Evolutionary conservation across 2,113 vertebrate genomes (phyloP), one percentile per base, ranked within the genome.

Genomic region (Condylura cristata): DNA sequence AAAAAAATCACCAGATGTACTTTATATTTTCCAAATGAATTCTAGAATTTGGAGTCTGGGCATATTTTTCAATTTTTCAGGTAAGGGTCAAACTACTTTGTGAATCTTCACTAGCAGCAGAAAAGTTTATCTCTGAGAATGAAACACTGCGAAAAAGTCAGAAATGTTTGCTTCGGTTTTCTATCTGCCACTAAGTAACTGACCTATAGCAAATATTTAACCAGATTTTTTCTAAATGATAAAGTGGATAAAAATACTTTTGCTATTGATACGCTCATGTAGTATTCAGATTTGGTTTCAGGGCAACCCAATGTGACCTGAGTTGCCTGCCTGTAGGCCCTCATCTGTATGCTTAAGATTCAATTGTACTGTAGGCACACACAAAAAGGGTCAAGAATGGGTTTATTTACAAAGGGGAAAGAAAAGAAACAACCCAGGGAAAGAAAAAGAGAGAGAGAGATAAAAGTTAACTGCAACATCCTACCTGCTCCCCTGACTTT

Each of bases 11-110:
- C 70, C 58, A 92, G 58, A 16, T 58, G 58, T 76, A 56, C 17
- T 60, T 80, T 53, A 3, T 53, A 74, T 46, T 95, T 95, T 56
- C 63, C 68, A 86, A 37, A 51, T 82, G 63, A 70, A n/a, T 53
- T 28, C 8, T 71, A 37, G 39, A 5, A 80, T 75, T 60, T 41
- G 28, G 20, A 74, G 26, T 32, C 41, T 46, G 82, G 51, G 58
- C n/a, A 72, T 72, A 26, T 63, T 84, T 94, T 74, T 75, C 41
- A 70, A 75, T 39, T 61, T 91, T 85, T 74, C 78, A 89, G 79
- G 61, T 74, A 71, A 82, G n/a, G 41, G 16, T 56, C 34, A 60
- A 41, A 63, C 10, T 93, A 48, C 70, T 87, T 60, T 30, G 60
- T 51, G 32, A 3, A 18, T 85, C 30, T 91, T 60, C 6, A 13